Percentiles rank a stretch among this genome's conserved stretches.
phyloP scores from a whole-genome alignment of 1,140 invertebrate species.

The Heterodera schachtii region DNA sequence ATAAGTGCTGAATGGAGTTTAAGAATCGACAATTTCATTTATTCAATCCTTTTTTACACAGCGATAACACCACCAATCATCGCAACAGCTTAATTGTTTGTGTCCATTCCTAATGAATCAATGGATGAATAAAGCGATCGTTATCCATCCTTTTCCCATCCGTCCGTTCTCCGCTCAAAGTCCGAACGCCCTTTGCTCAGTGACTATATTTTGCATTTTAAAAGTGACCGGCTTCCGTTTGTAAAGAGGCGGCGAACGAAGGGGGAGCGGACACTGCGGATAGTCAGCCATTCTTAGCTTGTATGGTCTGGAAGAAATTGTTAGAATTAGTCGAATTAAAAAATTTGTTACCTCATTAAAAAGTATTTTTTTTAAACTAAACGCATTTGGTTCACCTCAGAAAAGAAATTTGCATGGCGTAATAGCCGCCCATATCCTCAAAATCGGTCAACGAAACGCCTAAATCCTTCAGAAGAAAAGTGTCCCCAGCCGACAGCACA shows the following conservation, averaged over 20 bases:
- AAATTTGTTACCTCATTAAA: no score
- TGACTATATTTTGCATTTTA: neutral
- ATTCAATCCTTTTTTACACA: no score
- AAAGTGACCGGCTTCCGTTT: slow-evolving; percentile 31
- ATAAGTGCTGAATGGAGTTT: no score
- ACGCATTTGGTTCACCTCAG: neutral
- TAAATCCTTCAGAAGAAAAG: slow-evolving; percentile 67
- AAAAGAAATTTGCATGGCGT: slow-evolving; percentile 23
- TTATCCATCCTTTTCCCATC: neutral
- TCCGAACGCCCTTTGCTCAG: slow-evolving; percentile 25
- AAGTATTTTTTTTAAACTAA: neutral
- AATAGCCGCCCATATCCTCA: slow-evolving; percentile 59
- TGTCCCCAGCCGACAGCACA: slow-evolving; percentile 61
- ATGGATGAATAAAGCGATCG: no score
- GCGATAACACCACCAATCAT: no score
- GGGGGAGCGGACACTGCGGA: slow-evolving; percentile 47
- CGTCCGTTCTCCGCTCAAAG: neutral
- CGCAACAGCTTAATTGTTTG: no score
- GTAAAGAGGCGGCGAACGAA: slow-evolving; percentile 51
- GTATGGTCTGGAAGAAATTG: slow-evolving; percentile 44
- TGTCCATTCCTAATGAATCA: no score
- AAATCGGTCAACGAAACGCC: slow-evolving; percentile 66
- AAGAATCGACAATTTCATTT: no score
- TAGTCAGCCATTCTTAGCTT: slow-evolving; percentile 52
- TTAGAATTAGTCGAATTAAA: neutral